Evolutionary conservation across 2,888 invertebrate genomes (phyloP), one percentile per base, ranked within the genome.

Genomic region (Tineola bisselliella): DNA sequence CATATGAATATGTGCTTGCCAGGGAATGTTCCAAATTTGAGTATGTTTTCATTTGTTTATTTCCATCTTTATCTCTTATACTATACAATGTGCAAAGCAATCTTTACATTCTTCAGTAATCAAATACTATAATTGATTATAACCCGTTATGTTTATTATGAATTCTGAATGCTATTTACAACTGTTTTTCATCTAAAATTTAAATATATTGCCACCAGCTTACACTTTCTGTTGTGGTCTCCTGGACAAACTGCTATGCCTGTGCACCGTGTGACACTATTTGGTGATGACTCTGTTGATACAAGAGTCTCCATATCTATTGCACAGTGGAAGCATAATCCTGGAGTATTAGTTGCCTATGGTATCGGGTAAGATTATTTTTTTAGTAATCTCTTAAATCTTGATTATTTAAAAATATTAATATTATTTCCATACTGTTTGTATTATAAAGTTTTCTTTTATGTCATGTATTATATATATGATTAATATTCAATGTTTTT

Each of bases 261-360:
- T 0, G 84, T 84, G 6, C 90, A 89, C 68, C 88, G 88, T 63
- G 88, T 88, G 30, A 89, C 90, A 8, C 72, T 90, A 31, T 90
- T 90, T 62, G 90, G 90, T 43, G 90, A 89, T 65, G 90, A 90
- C 68, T 83, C 82, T 59, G 89, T 90, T 12, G 90, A 90, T 67
- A 89, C 88, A 71, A 82, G 89, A 30, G 88, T 90, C 59, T 82
- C 82, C 43, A 89, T 90, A 60, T 90, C 89, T 18, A 89, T 90
- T 87, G 88, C 90, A 8, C 90, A 90, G 67, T 90, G 90, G 90
- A 89, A 88, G 63, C 88, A 88, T 66, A 89, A 90, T 67, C 87
- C 89, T 43, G 82, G 79, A 10, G 87, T 90, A 12, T 74, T 90
- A 33, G 89, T 90, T 59, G 88, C 90, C 0, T 90, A 90, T 72